These are phyloP conservation scores for Rhombomys opimus DNA, from an alignment of 2,113 vertebrate genomes.

Conservation along the genomic window DNA sequence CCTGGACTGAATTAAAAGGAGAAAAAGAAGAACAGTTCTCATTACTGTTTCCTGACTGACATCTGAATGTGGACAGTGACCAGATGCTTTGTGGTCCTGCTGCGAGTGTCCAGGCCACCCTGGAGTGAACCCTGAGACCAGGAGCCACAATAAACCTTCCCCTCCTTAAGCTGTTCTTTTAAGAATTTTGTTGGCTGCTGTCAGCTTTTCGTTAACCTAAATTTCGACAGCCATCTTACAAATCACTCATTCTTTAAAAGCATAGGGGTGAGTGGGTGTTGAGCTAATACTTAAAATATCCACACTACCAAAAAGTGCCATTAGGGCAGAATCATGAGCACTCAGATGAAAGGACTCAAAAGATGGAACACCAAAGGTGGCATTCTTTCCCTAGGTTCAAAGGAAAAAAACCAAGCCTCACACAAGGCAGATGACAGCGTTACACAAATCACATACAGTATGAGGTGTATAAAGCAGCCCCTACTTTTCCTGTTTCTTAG, in stretches of 20 bases:
- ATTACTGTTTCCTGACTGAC: background rate
- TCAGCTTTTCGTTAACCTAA: background rate
- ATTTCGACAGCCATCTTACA: background rate
- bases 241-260: background rate
- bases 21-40: background rate
- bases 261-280: rapidly evolving
- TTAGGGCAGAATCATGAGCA: background rate
- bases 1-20: background rate
- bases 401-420: background rate
- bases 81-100: too few species aligned
- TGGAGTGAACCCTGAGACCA: background rate
- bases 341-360: background rate
- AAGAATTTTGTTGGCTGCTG: background rate
- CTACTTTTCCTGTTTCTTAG: rapidly evolving
- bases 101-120: too few species aligned
- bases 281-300: background rate
- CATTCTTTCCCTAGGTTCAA: background rate
- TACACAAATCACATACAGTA: background rate
- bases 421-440: rapidly evolving
- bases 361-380: rapidly evolving
- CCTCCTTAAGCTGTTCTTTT: background rate
- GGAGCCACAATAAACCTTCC: too few species aligned
- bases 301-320: background rate
- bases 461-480: rapidly evolving
- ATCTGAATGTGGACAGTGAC: background rate